Evolutionary conservation across 2,113 vertebrate genomes (phyloP), one percentile per base, ranked within the genome.

Genomic region (Bubo bubo): DNA sequence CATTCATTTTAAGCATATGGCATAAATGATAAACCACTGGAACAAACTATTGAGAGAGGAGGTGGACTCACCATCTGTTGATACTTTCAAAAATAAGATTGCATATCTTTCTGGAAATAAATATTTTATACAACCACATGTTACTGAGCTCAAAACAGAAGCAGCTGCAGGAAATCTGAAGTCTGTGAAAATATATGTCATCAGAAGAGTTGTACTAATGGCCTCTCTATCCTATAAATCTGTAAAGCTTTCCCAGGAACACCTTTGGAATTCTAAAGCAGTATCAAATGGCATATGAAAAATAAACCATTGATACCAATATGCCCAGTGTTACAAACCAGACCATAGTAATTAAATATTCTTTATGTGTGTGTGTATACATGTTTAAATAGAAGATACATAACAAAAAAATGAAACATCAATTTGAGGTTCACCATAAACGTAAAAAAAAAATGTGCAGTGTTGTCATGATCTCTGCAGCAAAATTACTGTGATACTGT

Each of bases 21-120:
- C 64, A 72, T 82, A 81, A 95, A 86, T 77, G 63, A 96, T 88
- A 90, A 96, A 96, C 96, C 95, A 83, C 97, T 97, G 96, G 92
- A 96, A 94, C 74, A 88, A 96, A 94, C 53, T 93, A 73, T 43
- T 95, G 41, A 91, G 58, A 73, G 62, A 94, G 43, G 80, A 93
- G 72, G 84, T 95, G 74, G 76, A 87, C 67, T 93, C 35, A 66
- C 92, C 92, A 94, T 96, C 79, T 96, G 92, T 62, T 94, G 81
- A 95, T 94, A 80, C 67, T 83, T 82, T 82, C 47, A 91, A 88
- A 96, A 94, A 72, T 73, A 93, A 79, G 43, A 85, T 60, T 92
- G 32, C 45, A 55, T 76, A 83, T 88, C 81, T 96, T 95, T 79
- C 85, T 92, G 81, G 58, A 90, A 96, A 96, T 88, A 96, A 96